These are phyloP conservation scores for Pogonognathellus flavescens DNA, from an alignment of 1,140 invertebrate genomes.

Conservation along the genomic window DNA sequence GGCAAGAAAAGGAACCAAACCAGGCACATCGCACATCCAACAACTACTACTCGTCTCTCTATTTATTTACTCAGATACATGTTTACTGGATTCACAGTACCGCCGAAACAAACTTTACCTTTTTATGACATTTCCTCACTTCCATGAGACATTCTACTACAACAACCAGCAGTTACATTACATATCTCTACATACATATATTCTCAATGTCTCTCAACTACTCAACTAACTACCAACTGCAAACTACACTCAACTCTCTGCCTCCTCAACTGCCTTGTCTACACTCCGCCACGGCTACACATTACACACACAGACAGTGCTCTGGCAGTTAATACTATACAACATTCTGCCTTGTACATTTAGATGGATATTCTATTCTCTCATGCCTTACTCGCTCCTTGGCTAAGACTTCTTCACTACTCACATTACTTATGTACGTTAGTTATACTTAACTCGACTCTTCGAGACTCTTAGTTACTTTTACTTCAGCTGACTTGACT, in stretches of 20 bases:
- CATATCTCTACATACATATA: conserved; percentile 40
- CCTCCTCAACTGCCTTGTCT: background rate
- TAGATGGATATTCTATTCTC: conserved; percentile 7
- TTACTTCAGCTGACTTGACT: conserved; percentile 48
- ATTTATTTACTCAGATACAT: conserved; percentile 60
- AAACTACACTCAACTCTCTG: conserved; percentile 7
- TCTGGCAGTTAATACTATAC: background rate
- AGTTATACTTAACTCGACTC: conserved; percentile 45
- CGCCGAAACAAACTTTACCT: conserved; percentile 55
- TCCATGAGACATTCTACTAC: conserved; percentile 49
- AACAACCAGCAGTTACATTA: conserved; percentile 47
- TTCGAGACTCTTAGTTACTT: conserved; percentile 46
- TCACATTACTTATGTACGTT: conserved; percentile 50
- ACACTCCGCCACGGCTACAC: background rate
- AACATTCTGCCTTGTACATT: background rate
- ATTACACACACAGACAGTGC: background rate
- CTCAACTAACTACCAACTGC: conserved; percentile 7
- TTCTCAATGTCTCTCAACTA: conserved; percentile 33
- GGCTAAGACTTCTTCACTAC: conserved; percentile 36
- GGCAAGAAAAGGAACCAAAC: background rate
- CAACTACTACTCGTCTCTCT: conserved; percentile 25
- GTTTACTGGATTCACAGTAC: conserved; percentile 59
- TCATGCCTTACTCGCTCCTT: background rate
- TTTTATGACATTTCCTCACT: conserved; percentile 65
- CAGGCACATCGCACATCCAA: background rate